Evolutionary conservation across 2,113 vertebrate genomes (phyloP), one percentile per base, ranked within the genome.

Genomic region (Chroicocephalus ridibundus): DNA sequence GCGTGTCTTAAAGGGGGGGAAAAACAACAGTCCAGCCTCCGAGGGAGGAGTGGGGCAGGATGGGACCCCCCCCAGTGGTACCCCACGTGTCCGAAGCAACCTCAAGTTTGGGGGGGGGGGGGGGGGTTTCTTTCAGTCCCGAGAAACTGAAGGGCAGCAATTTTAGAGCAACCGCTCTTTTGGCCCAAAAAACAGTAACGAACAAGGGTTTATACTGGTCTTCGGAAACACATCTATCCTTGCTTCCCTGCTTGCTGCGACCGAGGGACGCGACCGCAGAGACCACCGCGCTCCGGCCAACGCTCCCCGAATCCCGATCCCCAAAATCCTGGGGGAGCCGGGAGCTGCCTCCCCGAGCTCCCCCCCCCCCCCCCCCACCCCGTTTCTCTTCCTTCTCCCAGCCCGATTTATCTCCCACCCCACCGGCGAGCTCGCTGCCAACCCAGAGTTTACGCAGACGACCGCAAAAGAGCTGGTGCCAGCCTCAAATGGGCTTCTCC

Each of bases 401-500:
- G 93, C 62, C 87, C 93, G 97, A 97, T 97, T 89, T 96, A 93
- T 95, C 95, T 91, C 96, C 79, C 90, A 89, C 72, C 89, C 97
- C 42, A 42, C 42, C 97, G 97, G 94, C 97, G 9, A 96, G 96
- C 96, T 96, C 95, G 58, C 97, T 94, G 97, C 96, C 98, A 97
- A 98, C 96, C 96, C 96, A 86, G 96, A 97, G 97, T 81, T 95
- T 97, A 97, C 62, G 92, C 95, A 98, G 97, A 97, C 96, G 92
- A 97, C 96, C 95, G 57, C 97, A 93, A 93, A 57, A 82, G 96
- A 60, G 68, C 88, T 96, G 96, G 97, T 98, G 98, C 98, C 98
- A 98, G 97, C 90, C 97, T 98, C 98, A 96, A 97, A 98, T 97
- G 98, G 98, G 98, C 97, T 98, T 98, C 94, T 97, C 97, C 96